Conservation (phyloP, 2,888 invertebrate species). For the Mythimna ferrago region DNA sequence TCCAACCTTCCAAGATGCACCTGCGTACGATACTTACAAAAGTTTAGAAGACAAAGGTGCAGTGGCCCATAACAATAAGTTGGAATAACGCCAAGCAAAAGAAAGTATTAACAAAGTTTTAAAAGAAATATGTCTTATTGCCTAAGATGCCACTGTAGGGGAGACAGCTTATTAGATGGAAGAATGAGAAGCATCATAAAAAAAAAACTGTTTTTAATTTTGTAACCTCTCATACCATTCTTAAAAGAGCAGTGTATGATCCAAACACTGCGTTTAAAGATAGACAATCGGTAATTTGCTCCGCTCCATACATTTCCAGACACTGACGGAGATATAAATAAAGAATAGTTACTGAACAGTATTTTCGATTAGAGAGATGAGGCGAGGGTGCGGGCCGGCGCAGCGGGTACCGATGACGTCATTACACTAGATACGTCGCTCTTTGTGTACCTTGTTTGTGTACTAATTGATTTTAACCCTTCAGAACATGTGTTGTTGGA, state of each 20-base stretch:
- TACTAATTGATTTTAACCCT: constrained; percentile 61
- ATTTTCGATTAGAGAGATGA: constrained; percentile 76
- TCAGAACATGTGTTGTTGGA: constrained; percentile 20
- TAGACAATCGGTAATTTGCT: constrained; percentile 68
- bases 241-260: constrained; percentile 47
- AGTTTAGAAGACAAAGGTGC: constrained; percentile 44
- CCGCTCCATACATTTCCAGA: constrained; percentile 71
- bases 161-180: background rate
- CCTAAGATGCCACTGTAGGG: background rate
- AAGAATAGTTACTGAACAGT: constrained; percentile 73
- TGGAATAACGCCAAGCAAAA: constrained; percentile 37
- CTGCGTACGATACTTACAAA: constrained; percentile 28
- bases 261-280: constrained; percentile 63
- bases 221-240: constrained; percentile 14
- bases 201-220: background rate
- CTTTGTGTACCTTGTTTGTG: constrained; percentile 53
- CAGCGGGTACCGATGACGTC: constrained; percentile 70
- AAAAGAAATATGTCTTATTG: constrained; percentile 18
- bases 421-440: constrained; percentile 65
- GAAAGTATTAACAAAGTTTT: constrained; percentile 35
- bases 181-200: background rate
- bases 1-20: constrained; percentile 13
- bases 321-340: constrained; percentile 73
- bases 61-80: constrained; percentile 42
- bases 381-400: constrained; percentile 69